Base-by-base conservation (phyloP, 1,140 invertebrate species). In the Plectrocnemia conspersa region DNA sequence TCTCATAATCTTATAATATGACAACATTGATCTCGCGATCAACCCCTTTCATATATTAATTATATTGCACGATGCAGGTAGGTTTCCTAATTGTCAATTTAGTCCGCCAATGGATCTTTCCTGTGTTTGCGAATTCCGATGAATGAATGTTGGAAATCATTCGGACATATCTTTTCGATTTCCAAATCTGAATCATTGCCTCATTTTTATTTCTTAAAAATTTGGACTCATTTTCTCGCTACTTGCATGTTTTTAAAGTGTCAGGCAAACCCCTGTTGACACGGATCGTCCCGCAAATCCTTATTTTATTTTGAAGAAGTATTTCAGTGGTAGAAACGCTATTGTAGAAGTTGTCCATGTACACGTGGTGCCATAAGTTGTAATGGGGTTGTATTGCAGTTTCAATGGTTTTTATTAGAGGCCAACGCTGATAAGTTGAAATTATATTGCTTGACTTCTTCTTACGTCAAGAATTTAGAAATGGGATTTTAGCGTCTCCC, bases 261-360 rank as follows among this genome's bases (percentile, higher is more conserved):
- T 36, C 13, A 13, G 33, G 33, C 4, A 36, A 13, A 13, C 33
- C 33, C 16, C 13, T 36, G n/a, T 36, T 36, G 5, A 4, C 5
- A 13, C 33, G 4, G 5, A 36, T 7, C 16, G 33, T 36, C 3
- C 33, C 33, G 16, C 33, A 36, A 36, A 13, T 36, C 13, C 33
- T 4, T 6, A 36, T 36, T 13, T 16, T 13, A 6, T 36, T 5
- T 36, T 36, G 5, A 5, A 36, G 16, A 5, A 36, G 13, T n/a
- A n/a, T n/a, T 54, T 56, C 15, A 48, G 36, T 40, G 7, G 52
- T 57, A 3, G 38, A 32, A 11, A 64, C 60, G 53, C 60, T 64
- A 35, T 60, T 64, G 18, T 58, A 64, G 45, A 57, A 62, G 57
- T 62, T 62, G 13, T 64, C 57, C 29, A 54, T 56, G 50, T 64